Conservation (phyloP, 1,140 invertebrate species). For the Apis laboriosa region DNA sequence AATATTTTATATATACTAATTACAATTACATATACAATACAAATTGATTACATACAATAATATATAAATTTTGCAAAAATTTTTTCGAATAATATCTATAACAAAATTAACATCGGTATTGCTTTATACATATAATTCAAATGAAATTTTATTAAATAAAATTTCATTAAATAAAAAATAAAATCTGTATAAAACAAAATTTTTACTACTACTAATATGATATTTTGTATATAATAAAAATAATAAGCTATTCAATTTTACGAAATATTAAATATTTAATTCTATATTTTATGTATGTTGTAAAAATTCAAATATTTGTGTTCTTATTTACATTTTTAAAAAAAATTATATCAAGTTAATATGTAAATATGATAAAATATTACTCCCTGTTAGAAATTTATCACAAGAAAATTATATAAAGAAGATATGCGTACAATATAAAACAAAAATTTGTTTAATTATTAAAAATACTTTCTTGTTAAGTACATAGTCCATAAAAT, state of each 20-base stretch:
- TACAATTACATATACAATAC: slow-evolving; percentile 32
- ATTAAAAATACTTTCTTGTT: slow-evolving; percentile 4
- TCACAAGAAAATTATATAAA: slow-evolving; percentile 40
- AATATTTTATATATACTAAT: slow-evolving; percentile 38
- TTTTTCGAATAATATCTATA: slow-evolving; percentile 1
- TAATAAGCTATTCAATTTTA: background rate
- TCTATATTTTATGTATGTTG: background rate
- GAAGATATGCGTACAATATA: slow-evolving; percentile 2
- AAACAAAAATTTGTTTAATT: slow-evolving; percentile 13
- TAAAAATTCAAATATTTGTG: slow-evolving; percentile 4
- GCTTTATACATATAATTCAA: background rate
- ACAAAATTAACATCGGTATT: background rate
- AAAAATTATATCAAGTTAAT: slow-evolving; percentile 8
- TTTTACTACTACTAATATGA: background rate
- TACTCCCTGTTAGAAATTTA: slow-evolving; percentile 28
- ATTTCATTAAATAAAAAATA: background rate
- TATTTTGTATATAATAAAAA: slow-evolving; percentile 9
- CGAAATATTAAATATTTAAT: slow-evolving; percentile 6
- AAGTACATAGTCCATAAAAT: slow-evolving; percentile 45
- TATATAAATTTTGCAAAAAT: slow-evolving; percentile 13
- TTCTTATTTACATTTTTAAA: slow-evolving; percentile 24
- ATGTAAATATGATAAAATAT: slow-evolving; percentile 14
- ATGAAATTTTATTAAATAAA: too few relatives aligned
- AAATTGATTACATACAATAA: slow-evolving; percentile 15
- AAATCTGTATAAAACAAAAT: slow-evolving; percentile 4